Evolutionary conservation across 2,888 invertebrate genomes (phyloP).

Genomic region (Himalopsyche tibetana): DNA sequence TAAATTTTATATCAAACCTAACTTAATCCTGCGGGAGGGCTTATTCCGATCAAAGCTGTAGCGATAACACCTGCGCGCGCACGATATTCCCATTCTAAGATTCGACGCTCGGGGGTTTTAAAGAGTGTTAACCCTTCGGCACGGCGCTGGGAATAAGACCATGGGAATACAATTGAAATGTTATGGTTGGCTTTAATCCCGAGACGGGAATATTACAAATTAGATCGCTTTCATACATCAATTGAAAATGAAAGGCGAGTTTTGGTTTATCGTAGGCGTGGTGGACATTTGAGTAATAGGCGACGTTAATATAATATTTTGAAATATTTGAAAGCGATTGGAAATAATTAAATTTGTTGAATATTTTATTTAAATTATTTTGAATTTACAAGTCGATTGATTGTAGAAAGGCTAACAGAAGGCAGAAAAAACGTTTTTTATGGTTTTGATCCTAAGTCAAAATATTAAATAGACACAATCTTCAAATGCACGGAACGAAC

Average conservation of each 20-base stretch:
- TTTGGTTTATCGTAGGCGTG: not conserved
- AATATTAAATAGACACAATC: too few species aligned
- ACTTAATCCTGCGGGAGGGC: not conserved
- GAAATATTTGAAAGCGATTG: too few species aligned
- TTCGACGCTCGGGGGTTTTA: not conserved
- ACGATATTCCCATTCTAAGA: not conserved
- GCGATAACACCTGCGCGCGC: not conserved
- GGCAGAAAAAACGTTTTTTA: too few species aligned
- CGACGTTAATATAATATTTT: too few species aligned
- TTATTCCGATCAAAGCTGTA: not conserved
- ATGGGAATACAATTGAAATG: conserved; percentile 1
- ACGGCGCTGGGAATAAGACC: not conserved
- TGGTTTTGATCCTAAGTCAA: too few species aligned
- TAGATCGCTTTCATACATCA: not conserved
- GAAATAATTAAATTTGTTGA: too few species aligned
- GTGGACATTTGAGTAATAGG: too few species aligned
- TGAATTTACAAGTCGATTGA: too few species aligned
- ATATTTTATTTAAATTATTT: too few species aligned
- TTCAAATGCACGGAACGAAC: too few species aligned
- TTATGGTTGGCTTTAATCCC: not conserved
- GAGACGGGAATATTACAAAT: not conserved
- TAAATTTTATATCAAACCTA: conserved; percentile 20
- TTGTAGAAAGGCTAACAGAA: too few species aligned
- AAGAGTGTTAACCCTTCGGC: not conserved
- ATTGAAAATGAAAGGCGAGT: not conserved